These are phyloP conservation scores for Iselma pallidipennis DNA, from an alignment of 2,888 invertebrate species.

Conservation along the genomic window DNA sequence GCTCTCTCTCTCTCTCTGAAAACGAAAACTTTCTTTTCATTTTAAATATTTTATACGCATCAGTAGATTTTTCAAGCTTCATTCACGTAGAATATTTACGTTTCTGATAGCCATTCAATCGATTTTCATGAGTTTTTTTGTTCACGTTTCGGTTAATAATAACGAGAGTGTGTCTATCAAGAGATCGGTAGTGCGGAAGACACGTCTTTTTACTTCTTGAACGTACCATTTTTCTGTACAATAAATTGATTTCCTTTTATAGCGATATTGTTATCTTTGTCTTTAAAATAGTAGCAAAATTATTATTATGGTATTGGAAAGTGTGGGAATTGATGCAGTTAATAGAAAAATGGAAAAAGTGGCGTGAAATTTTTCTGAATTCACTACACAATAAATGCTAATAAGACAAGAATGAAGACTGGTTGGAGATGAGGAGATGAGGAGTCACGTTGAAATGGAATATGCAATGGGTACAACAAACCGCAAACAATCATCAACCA, in stretches of 20 bases:
- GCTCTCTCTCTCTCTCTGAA: too few relatives aligned
- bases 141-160: too few relatives aligned
- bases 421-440: background rate
- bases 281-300: too few relatives aligned
- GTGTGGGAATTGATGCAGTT: background rate
- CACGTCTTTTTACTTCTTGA: background rate
- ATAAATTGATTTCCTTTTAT: background rate
- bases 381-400: background rate
- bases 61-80: background rate
- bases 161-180: too few relatives aligned
- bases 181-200: background rate
- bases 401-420: background rate
- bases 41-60: background rate
- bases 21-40: conserved; percentile 1
- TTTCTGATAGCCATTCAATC: background rate
- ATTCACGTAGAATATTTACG: background rate
- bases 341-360: background rate
- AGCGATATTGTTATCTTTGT: too few relatives aligned
- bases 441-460: background rate
- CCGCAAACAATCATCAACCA: conserved; percentile 5
- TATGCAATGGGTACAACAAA: background rate
- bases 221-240: too few relatives aligned
- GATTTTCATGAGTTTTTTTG: too few relatives aligned
- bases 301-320: background rate
- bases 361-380: background rate